Conservation (phyloP, 92 coral and sea anemone genomes). For the Phymanthus crucifer region DNA sequence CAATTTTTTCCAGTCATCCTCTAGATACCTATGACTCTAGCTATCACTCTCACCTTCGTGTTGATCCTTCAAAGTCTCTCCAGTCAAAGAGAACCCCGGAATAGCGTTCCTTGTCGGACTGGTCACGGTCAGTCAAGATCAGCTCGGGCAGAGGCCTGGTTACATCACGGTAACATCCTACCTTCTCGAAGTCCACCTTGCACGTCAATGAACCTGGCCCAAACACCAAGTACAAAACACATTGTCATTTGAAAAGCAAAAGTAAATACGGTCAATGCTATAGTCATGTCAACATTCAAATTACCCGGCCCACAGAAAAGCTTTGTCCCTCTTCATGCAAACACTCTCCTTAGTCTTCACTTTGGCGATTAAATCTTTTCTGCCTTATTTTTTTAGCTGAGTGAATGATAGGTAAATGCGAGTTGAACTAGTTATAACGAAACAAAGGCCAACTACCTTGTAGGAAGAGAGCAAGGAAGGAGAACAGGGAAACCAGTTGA, state of each 20-base stretch:
- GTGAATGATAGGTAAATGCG: too few relatives aligned
- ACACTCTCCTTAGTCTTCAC: too few relatives aligned
- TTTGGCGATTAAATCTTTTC: too few relatives aligned
- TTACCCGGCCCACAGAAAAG: too few relatives aligned
- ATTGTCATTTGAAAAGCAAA: too few relatives aligned
- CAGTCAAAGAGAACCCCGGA: slow-evolving; percentile 49
- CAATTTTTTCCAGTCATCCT: not conserved
- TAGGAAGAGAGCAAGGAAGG: not conserved
- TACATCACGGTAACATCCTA: slow-evolving; percentile 66
- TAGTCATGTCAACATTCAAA: too few relatives aligned
- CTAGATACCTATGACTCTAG: not conserved
- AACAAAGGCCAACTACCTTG: not conserved
- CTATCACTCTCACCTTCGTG: slow-evolving; percentile 56
- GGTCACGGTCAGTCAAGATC: slow-evolving; percentile 64
- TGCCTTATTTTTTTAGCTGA: too few relatives aligned
- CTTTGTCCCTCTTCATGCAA: too few relatives aligned
- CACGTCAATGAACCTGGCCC: slow-evolving; percentile 20
- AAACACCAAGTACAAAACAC: not conserved
- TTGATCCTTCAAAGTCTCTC: slow-evolving; percentile 52
- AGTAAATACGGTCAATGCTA: too few relatives aligned
- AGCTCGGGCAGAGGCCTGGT: slow-evolving; percentile 50
- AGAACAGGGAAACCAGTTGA: not conserved
- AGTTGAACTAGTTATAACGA: not conserved
- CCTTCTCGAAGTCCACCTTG: slow-evolving; percentile 53
- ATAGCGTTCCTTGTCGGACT: slow-evolving; percentile 3